Percentiles rank a stretch among this genome's conserved stretches.
phyloP scores from a whole-genome alignment of 2,113 vertebrate genomes.

The Sphaerodactylus townsendi region DNA sequence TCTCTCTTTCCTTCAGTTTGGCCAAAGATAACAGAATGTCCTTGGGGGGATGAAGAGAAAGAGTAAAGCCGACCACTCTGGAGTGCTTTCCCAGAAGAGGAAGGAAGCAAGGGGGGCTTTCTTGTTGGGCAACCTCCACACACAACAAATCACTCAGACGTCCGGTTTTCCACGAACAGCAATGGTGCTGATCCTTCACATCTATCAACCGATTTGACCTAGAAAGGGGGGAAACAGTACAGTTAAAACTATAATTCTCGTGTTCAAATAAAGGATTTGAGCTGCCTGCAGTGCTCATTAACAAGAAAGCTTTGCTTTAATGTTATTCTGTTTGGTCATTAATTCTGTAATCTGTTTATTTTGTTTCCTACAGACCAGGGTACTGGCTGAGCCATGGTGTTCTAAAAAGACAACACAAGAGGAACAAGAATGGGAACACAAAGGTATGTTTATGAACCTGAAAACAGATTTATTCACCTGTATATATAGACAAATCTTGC shows the following conservation, averaged over 20 bases:
- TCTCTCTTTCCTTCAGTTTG: constrained; percentile 19
- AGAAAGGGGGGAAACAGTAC: constrained; percentile 20
- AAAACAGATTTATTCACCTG: not conserved
- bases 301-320: constrained; percentile 1
- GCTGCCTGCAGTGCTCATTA: not conserved
- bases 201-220: constrained; percentile 47
- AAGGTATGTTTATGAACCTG: not conserved
- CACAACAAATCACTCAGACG: not conserved
- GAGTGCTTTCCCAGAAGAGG: not conserved
- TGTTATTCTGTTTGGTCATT: not conserved
- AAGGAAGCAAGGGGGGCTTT: not conserved
- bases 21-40: constrained; percentile 14
- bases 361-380: not conserved
- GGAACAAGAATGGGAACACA: not conserved
- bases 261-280: constrained; percentile 3
- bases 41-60: not conserved
- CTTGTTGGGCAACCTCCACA: constrained; percentile 9
- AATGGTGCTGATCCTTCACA: not conserved
- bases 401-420: not conserved
- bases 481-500: not conserved
- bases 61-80: accelerated
- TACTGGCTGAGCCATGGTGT: not conserved
- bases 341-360: constrained; percentile 22
- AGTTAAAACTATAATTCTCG: constrained; percentile 21
- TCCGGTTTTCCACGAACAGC: not conserved